Percentiles rank a stretch among this genome's conserved stretches.
Evolutionary conservation across 2,797 vertebrate species (phyloP).

Genomic region (Pogonophryne albipinna): DNA sequence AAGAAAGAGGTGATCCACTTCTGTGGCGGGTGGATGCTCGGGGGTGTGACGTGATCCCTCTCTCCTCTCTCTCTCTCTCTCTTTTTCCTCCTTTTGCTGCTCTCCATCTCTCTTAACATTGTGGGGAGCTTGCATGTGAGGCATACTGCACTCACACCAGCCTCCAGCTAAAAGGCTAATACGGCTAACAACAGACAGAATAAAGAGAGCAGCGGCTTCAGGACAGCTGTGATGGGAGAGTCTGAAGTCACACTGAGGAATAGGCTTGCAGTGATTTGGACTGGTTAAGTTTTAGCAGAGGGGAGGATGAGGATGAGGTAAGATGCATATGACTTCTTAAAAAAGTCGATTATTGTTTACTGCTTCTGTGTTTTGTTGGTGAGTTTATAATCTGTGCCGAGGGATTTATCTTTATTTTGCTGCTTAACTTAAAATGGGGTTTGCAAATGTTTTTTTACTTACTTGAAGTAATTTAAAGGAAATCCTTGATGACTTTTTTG

Average conservation of each 20-base stretch:
- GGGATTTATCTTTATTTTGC: slow-evolving; percentile 2
- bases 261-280: slow-evolving; percentile 36
- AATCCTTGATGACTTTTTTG: slow-evolving; percentile 34
- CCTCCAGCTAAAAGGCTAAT: slow-evolving; percentile 57
- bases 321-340: background rate
- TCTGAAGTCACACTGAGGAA: slow-evolving; percentile 34
- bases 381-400: background rate
- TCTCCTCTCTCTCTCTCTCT: slow-evolving; percentile 26
- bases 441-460: background rate
- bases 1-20: slow-evolving; percentile 64
- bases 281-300: slow-evolving; percentile 38
- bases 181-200: slow-evolving; percentile 37
- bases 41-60: slow-evolving; percentile 54
- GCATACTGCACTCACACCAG: slow-evolving; percentile 18
- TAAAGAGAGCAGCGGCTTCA: slow-evolving; percentile 21
- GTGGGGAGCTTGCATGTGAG: slow-evolving; percentile 42
- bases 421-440: slow-evolving; percentile 22
- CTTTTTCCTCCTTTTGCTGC: slow-evolving; percentile 7
- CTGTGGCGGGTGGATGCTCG: slow-evolving; percentile 50
- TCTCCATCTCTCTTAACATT: slow-evolving; percentile 40
- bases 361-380: slow-evolving; percentile 1
- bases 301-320: slow-evolving; percentile 43
- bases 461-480: slow-evolving; percentile 18
- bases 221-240: slow-evolving; percentile 33
- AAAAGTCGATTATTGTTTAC: background rate